Percentiles rank a stretch among this genome's conserved stretches.
Evolutionary conservation across 1,140 invertebrate genomes (phyloP).

Genomic region (Nylanderia fulva): DNA sequence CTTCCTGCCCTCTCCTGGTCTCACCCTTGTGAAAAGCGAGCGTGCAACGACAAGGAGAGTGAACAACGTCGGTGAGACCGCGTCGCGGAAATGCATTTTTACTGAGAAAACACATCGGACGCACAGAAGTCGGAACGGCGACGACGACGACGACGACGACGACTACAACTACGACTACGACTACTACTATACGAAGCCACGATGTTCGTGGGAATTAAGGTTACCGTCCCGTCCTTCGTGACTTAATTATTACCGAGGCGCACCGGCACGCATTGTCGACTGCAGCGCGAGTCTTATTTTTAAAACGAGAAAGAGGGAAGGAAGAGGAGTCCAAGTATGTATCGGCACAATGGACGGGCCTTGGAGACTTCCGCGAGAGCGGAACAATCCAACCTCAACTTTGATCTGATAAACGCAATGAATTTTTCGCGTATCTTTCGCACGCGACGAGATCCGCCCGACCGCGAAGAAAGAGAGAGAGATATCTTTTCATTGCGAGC

Average conservation of each 20-base stretch:
- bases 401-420: conserved; percentile 35
- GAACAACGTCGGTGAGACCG: conserved; percentile 66
- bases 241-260: conserved; percentile 70
- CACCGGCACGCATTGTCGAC: conserved; percentile 64
- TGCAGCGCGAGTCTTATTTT: conserved; percentile 61
- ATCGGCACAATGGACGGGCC: conserved; percentile 70
- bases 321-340: conserved; percentile 57
- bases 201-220: conserved; percentile 73
- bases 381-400: conserved; percentile 8
- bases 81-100: conserved; percentile 72
- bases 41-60: not conserved
- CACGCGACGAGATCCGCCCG: not conserved
- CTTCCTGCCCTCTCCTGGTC: conserved; percentile 25
- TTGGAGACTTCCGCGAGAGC: conserved; percentile 67
- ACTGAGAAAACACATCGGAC: conserved; percentile 57
- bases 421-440: not conserved
- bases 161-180: not conserved
- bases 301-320: conserved; percentile 62
- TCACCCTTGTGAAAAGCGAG: conserved; percentile 56
- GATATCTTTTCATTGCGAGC: not conserved
- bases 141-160: no score
- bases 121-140: conserved; percentile 50
- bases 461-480: no score
- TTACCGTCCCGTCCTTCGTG: conserved; percentile 71
- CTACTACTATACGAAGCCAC: not conserved